phyloP scores from a whole-genome alignment of 1,140 invertebrate genomes.

The Cephus cinctus region DNA sequence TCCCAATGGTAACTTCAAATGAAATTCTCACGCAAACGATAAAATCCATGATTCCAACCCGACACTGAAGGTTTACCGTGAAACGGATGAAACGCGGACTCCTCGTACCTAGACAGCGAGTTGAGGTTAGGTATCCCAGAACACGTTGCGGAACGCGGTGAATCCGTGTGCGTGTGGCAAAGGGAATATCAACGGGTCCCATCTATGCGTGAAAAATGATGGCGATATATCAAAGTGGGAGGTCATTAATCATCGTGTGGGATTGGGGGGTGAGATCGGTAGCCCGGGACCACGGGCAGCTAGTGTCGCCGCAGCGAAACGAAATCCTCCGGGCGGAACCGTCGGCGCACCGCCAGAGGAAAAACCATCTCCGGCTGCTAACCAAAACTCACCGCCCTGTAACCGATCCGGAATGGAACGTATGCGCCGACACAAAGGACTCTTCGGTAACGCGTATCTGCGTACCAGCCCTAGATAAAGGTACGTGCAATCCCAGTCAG shows the following conservation, averaged over 20 bases:
- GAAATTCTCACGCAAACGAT: too few species aligned
- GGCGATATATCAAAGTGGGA: constrained; percentile 33
- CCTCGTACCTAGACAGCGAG: too few species aligned
- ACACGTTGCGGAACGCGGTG: not conserved
- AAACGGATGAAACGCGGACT: too few species aligned
- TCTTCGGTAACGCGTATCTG: not conserved
- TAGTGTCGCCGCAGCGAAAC: constrained; percentile 28
- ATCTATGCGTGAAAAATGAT: constrained; percentile 50
- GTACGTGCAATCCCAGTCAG: not conserved
- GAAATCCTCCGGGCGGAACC: constrained; percentile 34
- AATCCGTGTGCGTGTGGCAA: constrained; percentile 8
- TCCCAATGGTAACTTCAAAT: too few species aligned
- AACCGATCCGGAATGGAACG: not conserved
- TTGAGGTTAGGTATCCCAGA: too few species aligned
- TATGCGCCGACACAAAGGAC: not conserved
- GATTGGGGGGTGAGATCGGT: too few species aligned
- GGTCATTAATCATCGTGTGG: constrained; percentile 40
- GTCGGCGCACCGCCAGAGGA: constrained; percentile 16
- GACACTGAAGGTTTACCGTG: too few species aligned
- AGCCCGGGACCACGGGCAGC: constrained; percentile 14
- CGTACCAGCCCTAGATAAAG: not conserved
- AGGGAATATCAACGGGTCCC: constrained; percentile 32
- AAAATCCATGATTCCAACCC: too few species aligned
- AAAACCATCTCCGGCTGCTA: constrained; percentile 29
- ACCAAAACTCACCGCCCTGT: constrained; percentile 15